Evolutionary conservation across 2,113 vertebrate species (phyloP), one percentile per base, ranked within the genome.

Genomic region (Verasper variegatus): DNA sequence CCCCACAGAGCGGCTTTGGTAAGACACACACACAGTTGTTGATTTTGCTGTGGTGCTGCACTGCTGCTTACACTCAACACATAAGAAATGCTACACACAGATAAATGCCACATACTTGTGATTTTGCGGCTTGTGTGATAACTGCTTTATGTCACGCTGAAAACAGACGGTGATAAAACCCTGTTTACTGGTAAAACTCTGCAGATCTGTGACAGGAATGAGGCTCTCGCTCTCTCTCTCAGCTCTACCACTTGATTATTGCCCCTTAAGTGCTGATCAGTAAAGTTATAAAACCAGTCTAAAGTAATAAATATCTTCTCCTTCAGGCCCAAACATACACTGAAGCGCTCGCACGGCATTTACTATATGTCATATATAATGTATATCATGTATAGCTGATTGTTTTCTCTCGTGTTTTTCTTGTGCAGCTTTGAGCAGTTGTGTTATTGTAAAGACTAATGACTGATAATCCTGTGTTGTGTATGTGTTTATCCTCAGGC

Each of bases 1-100:
- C 97, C 23, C 86, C 86, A 42, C 93, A 94, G 77, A 62, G 95
- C 18, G 93, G 93, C 40, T 99, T 97, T 80, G 97, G 98, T 99
- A 92, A 96, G 95, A 31, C 31, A 31, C 31, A 31, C 31, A 31
- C 31, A 31, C 5, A 31, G 27, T 31, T 5, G 6, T 1, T 60
- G 8, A 2, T 47, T 23, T 55, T 3, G 45, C 3, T 24, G 27
- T 31, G 27, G 5, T 60, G 23, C 6, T 49, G 4, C 35, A 1
- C 23, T 26, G 56, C 45, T 54, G 56, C 35, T 31, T 31, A 31
- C 27, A 31, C 27, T 61, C 42, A 10, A 11, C 23, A 20, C 12
- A 17, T 23, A 26, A 3, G 3, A 66, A 42, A 10, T 24, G 17
- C 54, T 3, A 42, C 64, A 14, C 56, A 27, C 31, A 31, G 31